Evolutionary conservation across 2,113 vertebrate species (phyloP).

Genomic region (Varanus komodoensis): DNA sequence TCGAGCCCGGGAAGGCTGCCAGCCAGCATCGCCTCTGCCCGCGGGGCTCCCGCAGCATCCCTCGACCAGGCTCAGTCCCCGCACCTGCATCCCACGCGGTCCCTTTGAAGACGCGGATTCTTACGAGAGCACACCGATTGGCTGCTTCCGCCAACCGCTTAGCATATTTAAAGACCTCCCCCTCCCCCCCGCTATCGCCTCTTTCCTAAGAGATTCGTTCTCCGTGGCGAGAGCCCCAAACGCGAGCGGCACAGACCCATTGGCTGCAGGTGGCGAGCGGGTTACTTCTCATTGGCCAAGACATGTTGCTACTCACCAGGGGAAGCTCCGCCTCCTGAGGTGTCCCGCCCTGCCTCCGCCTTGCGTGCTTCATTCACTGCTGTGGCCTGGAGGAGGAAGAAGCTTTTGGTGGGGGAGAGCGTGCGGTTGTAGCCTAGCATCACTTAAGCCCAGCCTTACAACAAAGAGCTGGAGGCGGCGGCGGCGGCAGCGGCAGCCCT

Average conservation of each 20-base stretch:
- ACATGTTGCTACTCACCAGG: rapidly evolving
- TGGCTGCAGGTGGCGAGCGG: rapidly evolving
- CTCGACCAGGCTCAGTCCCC: neutral
- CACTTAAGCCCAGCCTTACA: constrained; percentile 31
- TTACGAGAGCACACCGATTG: constrained; percentile 21
- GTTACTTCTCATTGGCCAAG: rapidly evolving
- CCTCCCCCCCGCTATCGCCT: too few relatives aligned
- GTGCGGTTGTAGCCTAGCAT: constrained; percentile 16
- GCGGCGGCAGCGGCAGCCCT: neutral
- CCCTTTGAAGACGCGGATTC: neutral
- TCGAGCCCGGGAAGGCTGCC: too few relatives aligned
- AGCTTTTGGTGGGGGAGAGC: neutral
- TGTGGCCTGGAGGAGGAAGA: neutral
- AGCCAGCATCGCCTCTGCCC: too few relatives aligned
- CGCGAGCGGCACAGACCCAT: neutral
- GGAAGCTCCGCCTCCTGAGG: constrained; percentile 23
- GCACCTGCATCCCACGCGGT: neutral
- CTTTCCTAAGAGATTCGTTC: too few relatives aligned
- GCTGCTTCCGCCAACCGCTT: rapidly evolving
- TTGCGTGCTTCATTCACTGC: constrained; percentile 2
- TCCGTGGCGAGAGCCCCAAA: neutral
- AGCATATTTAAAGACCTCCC: neutral
- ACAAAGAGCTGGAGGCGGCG: constrained; percentile 19
- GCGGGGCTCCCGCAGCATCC: neutral
- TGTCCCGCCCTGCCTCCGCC: constrained; percentile 35